phyloP scores from a whole-genome alignment of 2,113 vertebrate species.

The Atrichornis clamosus region DNA sequence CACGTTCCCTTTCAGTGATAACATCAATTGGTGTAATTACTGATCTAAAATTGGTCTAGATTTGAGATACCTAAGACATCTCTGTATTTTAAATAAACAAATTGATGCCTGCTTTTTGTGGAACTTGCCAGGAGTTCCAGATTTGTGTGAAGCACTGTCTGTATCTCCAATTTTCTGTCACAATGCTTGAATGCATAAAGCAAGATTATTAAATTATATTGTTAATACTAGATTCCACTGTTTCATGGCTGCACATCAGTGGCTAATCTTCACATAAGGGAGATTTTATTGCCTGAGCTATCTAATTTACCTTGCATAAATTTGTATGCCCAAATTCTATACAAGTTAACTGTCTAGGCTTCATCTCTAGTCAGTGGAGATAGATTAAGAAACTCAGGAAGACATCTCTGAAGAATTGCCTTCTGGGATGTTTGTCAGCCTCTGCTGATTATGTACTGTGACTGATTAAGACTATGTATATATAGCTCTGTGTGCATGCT shows the following conservation, averaged over 20 bases:
- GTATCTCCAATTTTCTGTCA: neutral
- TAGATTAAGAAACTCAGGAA: neutral
- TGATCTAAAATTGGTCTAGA: neutral
- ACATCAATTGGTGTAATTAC: neutral
- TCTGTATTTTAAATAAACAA: neutral
- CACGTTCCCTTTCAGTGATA: neutral
- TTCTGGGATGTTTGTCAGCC: neutral
- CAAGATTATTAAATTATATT: neutral
- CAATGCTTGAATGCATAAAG: neutral
- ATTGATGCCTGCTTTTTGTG: neutral
- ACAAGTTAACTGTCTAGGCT: neutral
- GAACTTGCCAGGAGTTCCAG: neutral
- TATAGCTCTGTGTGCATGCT: neutral
- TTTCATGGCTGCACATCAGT: neutral
- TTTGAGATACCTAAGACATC: neutral
- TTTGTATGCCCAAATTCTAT: neutral
- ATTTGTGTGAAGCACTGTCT: neutral
- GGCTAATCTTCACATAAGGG: neutral
- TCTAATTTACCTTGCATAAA: neutral
- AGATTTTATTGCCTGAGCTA: neutral
- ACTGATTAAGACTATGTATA: neutral
- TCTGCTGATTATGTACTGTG: neutral
- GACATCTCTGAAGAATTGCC: neutral
- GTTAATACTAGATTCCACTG: neutral
- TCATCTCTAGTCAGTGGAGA: neutral